Evolutionary conservation across 1,140 invertebrate genomes (phyloP).

Genomic region (Orchestia grillus): DNA sequence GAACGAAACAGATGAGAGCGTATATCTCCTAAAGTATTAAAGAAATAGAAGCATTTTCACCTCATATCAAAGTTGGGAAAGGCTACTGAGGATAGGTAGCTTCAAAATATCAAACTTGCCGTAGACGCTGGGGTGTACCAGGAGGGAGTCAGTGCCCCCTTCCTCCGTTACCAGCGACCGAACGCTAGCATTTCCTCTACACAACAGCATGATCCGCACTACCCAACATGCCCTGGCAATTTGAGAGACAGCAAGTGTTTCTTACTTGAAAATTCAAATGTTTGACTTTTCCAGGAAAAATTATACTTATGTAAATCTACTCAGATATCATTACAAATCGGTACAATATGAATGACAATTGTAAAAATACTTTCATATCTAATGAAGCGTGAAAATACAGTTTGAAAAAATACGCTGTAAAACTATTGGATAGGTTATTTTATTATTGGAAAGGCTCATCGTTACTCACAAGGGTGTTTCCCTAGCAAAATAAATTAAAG

Average conservation of each 20-base stretch:
- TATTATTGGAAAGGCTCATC: background rate
- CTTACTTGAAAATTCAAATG: too few species aligned
- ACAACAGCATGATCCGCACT: background rate
- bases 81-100: background rate
- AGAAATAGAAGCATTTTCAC: background rate
- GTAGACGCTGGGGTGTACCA: background rate
- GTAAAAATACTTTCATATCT: too few species aligned
- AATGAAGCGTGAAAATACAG: background rate
- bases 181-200: background rate
- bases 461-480: background rate
- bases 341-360: too few species aligned
- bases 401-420: background rate
- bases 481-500: background rate
- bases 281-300: too few species aligned
- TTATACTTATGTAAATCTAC: too few species aligned
- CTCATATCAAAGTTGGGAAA: background rate
- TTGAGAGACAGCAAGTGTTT: too few species aligned
- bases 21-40: too few species aligned
- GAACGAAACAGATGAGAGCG: too few species aligned
- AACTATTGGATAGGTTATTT: background rate
- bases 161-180: background rate
- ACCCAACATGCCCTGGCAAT: too few species aligned
- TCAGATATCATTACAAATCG: too few species aligned
- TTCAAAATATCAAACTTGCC: background rate
- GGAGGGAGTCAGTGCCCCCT: background rate